phyloP scores from a whole-genome alignment of 1,140 invertebrate genomes.

The Drosophila funebris region DNA sequence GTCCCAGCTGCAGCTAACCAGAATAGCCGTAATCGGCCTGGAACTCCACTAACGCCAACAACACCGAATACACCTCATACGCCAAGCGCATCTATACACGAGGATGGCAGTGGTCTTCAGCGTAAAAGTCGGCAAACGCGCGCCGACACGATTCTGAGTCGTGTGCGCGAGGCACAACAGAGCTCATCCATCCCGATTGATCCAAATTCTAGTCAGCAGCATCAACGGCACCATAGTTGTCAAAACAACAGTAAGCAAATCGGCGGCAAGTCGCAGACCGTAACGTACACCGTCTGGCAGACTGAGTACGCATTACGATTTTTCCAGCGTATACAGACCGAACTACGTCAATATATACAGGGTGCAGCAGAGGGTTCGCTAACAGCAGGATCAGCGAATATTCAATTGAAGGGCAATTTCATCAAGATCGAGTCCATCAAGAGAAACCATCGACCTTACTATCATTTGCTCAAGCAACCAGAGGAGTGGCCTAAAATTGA shows the following conservation, averaged over 20 bases:
- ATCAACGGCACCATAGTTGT: constrained; percentile 19
- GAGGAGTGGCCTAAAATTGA: constrained; percentile 82
- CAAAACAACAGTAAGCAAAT: constrained; percentile 19
- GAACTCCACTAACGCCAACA: constrained; percentile 39
- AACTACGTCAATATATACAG: constrained; percentile 69
- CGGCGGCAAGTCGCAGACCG: no score
- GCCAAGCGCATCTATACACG: constrained; percentile 29
- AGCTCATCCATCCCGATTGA: not conserved
- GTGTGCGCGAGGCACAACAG: constrained; percentile 57
- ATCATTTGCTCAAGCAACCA: constrained; percentile 79
- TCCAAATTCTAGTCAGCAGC: not conserved
- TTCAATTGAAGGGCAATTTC: constrained; percentile 67
- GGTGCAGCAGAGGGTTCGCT: constrained; percentile 27
- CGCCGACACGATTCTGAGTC: constrained; percentile 89
- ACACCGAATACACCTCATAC: constrained; percentile 61
- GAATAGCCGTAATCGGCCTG: constrained; percentile 37
- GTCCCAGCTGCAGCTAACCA: constrained; percentile 15
- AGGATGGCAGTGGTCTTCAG: constrained; percentile 41
- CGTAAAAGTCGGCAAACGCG: constrained; percentile 85
- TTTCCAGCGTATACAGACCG: constrained; percentile 73
- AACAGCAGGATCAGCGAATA: constrained; percentile 38
- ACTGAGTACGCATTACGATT: constrained; percentile 84
- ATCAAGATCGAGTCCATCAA: constrained; percentile 79
- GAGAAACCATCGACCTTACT: constrained; percentile 74
- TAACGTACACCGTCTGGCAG: constrained; percentile 84